phyloP scores from a whole-genome alignment of 2,888 invertebrate species.

The Dicyrtomina minuta region DNA sequence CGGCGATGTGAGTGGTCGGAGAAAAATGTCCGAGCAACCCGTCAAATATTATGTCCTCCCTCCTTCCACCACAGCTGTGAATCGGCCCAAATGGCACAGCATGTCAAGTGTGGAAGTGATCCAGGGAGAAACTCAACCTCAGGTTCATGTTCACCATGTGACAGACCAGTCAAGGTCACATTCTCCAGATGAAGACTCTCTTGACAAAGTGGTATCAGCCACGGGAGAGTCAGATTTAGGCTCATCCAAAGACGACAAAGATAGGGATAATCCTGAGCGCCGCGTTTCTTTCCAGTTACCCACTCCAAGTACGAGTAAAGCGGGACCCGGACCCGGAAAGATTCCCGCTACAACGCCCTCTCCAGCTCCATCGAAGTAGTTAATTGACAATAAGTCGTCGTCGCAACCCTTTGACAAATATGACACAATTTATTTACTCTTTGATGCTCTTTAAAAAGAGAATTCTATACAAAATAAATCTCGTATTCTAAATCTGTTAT shows the following conservation, averaged over 20 bases:
- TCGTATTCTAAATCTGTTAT: background rate
- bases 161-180: slow-evolving; percentile 28
- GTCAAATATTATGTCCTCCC: slow-evolving; percentile 48
- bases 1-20: slow-evolving; percentile 38
- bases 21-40: slow-evolving; percentile 53
- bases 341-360: background rate
- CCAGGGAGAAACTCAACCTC: slow-evolving; percentile 31
- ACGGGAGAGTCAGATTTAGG: slow-evolving; percentile 1
- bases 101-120: slow-evolving; percentile 46
- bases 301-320: background rate
- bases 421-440: too few relatives aligned
- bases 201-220: slow-evolving; percentile 17
- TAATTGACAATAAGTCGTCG: background rate
- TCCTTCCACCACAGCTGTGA: slow-evolving; percentile 35
- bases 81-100: slow-evolving; percentile 49
- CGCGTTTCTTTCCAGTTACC: slow-evolving; percentile 43
- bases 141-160: slow-evolving; percentile 31
- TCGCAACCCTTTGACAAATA: too few relatives aligned
- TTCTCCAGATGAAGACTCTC: slow-evolving; percentile 17
- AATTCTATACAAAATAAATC: too few relatives aligned
- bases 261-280: slow-evolving; percentile 35
- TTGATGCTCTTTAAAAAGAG: too few relatives aligned
- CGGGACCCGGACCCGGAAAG: too few relatives aligned
- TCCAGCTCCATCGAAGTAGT: background rate
- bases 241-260: background rate